A percentile compares a stretch with the other conserved stretches of the same genome.
Evolutionary conservation across 1,140 invertebrate genomes (phyloP).

Genomic region (Neodiprion lecontei): DNA sequence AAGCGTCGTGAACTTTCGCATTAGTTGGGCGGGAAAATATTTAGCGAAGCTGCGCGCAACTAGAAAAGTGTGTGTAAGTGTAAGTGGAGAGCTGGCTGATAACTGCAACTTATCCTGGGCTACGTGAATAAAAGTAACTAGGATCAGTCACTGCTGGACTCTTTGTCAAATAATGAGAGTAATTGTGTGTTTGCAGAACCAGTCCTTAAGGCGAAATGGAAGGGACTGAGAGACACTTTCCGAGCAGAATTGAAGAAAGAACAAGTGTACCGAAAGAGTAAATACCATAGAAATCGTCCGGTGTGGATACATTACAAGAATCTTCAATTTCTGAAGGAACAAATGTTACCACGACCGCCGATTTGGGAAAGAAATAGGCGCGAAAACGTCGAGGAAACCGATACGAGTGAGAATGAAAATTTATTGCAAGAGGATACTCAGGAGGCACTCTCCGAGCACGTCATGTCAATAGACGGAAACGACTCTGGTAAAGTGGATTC

Average conservation of each 20-base stretch:
- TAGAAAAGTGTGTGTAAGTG: too few relatives aligned
- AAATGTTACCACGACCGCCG: constrained; percentile 55
- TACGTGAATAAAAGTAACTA: too few relatives aligned
- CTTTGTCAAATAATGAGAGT: too few relatives aligned
- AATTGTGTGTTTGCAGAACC: constrained; percentile 43
- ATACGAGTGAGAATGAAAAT: constrained; percentile 37
- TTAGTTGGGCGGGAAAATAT: too few relatives aligned
- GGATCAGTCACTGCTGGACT: too few relatives aligned
- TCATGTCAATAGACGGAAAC: constrained; percentile 34
- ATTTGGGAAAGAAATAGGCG: constrained; percentile 50
- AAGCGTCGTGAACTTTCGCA: too few relatives aligned
- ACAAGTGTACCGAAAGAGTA: constrained; percentile 50
- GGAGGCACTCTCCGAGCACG: constrained; percentile 36
- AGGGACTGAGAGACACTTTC: constrained; percentile 59
- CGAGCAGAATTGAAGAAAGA: constrained; percentile 60
- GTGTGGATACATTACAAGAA: constrained; percentile 57
- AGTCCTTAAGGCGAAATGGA: constrained; percentile 60
- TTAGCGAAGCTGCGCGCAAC: too few relatives aligned
- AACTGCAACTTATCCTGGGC: too few relatives aligned
- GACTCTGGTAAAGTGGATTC: constrained; percentile 35
- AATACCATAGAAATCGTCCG: constrained; percentile 50
- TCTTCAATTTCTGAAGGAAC: constrained; percentile 56
- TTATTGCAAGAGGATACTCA: constrained; percentile 28
- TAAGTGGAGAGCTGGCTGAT: too few relatives aligned
- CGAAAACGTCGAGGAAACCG: constrained; percentile 34